Base-by-base conservation (phyloP, 1,140 invertebrate species). In the Meloidogyne hapla region DNA sequence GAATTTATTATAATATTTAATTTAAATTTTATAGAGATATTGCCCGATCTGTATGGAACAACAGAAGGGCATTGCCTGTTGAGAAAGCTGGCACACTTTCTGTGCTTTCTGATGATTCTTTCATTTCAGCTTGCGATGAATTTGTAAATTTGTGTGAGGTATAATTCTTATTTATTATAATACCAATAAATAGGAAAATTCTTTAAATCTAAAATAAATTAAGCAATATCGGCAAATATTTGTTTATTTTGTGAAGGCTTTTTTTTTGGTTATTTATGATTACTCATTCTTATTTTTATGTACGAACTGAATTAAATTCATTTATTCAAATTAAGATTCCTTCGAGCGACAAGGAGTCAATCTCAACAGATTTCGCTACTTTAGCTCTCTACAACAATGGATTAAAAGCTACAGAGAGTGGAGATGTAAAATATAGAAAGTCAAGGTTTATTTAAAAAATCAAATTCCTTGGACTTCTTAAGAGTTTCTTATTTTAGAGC, bases 91-190 rank as follows among this genome's bases (percentile, higher is more conserved):
- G 82, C 13, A 84, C 81, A 12, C 66, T 82, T 38, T 82, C 81
- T 18, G 79, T 82, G 21, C 67, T 82, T 42, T 84, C 83, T 38
- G 81, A 82, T 65, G 82, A 77, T 26, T 84, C 83, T 5, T 82
- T 81, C 28, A 25, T 73, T 26, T 68, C 82, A 12, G 81, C 81
- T 8, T 61, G 26, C 42, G 81, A 82, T 25, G 81, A 82, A 64
- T 70, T 78, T 70, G 81, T 82, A 76, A 69, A 69, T 61, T 28
- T 69, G 8, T 13, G 48, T 56, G 48, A 56, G 18, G 48, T 56
- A 56, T 33, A 8, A 33, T 28, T 23, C n/a, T 28, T 8, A 56
- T 45, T 70, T 70, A n/a, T 15, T 18, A 26, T n/a, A n/a, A n/a
- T n/a, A n/a, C n/a, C n/a, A n/a, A n/a, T n/a, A n/a, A n/a, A n/a